A percentile compares a stretch with the other conserved stretches of the same genome.
Conservation (phyloP, 1,140 invertebrate species). For the Cotesia vestalis region DNA sequence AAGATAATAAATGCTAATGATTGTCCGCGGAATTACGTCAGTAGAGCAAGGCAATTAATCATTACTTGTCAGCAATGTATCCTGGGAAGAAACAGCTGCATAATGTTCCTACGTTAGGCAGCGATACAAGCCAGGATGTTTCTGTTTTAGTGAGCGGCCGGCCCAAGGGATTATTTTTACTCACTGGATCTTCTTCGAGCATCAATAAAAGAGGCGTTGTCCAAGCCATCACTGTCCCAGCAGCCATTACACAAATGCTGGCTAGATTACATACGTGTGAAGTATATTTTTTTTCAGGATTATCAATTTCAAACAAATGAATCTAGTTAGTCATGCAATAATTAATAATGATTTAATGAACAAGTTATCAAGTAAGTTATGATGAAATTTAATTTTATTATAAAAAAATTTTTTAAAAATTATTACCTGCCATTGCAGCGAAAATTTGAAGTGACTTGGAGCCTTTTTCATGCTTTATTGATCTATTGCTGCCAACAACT, state of each 20-base stretch:
- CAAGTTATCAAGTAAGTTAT: too few species aligned
- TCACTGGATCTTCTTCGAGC: constrained; percentile 56
- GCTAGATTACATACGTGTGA: not conserved
- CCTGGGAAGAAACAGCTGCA: constrained; percentile 68
- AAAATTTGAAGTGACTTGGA: too few species aligned
- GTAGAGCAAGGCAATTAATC: not conserved
- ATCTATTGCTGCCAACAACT: too few species aligned
- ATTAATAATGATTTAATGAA: too few species aligned
- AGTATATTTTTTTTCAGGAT: not conserved
- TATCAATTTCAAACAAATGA: not conserved
- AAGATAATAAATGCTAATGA: not conserved
- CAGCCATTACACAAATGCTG: constrained; percentile 56
- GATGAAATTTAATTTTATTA: too few species aligned
- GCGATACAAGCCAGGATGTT: constrained; percentile 83
- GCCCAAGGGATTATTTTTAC: constrained; percentile 65
- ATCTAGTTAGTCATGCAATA: too few species aligned
- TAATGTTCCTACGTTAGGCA: constrained; percentile 82
- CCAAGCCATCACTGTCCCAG: constrained; percentile 78
- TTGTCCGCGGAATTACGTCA: not conserved
- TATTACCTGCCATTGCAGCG: too few species aligned
- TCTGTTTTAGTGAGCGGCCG: constrained; percentile 63
- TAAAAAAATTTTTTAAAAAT: too few species aligned
- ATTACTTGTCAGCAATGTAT: constrained; percentile 54
- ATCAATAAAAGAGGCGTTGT: constrained; percentile 76
- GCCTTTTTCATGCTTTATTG: too few species aligned